Conservation (phyloP, 2,113 vertebrate species). For the Festucalex cinctus region DNA sequence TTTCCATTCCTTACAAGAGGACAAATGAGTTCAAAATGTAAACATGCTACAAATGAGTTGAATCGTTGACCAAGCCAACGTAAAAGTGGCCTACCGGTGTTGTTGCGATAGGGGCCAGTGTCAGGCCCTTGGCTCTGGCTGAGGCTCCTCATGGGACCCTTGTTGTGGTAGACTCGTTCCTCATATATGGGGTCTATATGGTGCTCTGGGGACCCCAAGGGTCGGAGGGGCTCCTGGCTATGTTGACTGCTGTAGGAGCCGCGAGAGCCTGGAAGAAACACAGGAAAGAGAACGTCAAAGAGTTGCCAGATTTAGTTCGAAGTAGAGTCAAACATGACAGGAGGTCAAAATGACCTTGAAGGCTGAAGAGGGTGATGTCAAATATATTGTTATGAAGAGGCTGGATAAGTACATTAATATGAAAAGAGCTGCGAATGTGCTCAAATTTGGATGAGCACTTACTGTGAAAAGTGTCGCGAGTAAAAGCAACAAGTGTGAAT, state of each 20-base stretch:
- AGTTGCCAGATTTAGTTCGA: conserved; percentile 1
- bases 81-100: conserved; percentile 80
- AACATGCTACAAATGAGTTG: too few species aligned
- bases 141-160: conserved; percentile 94
- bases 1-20: neutral
- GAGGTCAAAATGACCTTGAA: neutral
- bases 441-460: neutral
- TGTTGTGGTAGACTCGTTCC: conserved; percentile 96
- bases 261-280: conserved; percentile 79
- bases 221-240: conserved; percentile 86
- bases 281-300: too few species aligned
- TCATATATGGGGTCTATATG: conserved; percentile 98
- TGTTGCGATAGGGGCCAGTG: conserved; percentile 88
- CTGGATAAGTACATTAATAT: neutral
- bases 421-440: neutral
- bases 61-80: neutral
- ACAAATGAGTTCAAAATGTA: neutral
- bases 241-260: conserved; percentile 95
- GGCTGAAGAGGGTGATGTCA: conserved; percentile 1
- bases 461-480: neutral
- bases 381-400: neutral
- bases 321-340: neutral
- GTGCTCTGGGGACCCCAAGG: conserved; percentile 95
- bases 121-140: conserved; percentile 94
- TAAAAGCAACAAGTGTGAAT: conserved; percentile 1